Base-by-base conservation (phyloP, 92 coral and sea anemone species). In the Porites divaricata region DNA sequence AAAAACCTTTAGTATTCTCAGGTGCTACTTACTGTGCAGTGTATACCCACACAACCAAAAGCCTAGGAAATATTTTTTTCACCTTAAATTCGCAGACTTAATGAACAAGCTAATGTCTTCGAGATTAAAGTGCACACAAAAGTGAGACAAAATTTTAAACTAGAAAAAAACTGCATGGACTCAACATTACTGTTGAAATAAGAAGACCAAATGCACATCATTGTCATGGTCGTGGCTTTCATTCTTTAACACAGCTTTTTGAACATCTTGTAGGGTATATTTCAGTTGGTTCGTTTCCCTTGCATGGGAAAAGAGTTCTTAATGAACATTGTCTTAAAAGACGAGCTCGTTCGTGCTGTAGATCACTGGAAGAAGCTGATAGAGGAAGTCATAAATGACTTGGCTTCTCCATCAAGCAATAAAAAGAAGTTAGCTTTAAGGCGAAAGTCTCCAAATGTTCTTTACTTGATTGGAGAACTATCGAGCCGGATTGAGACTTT, bases 391-490 rank as follows among this genome's bases (percentile, higher is more conserved):
- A 41, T 90, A 51, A 64, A 66, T 2, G 49, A 62, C 69, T 72
- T 86, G 41, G 63, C 76, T 1, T 77, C 76, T 72, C 91, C 93
- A 4, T 35, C 49, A 83, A 64, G 12, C 21, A 74, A 22, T 67
- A 78, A 87, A 76, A 79, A 72, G 65, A 81, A 57, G 45, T 21
- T 58, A 10, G 59, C n/a, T 41, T 54, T 49, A 14, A 70, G n/a
- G 59, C 85, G 71, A 56, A 90, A 91, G 74, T 87, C 97, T 8
- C 97, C 97, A 17, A 86, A 85, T 52, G 95, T 89, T 2, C 83
- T 93, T 53, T 93, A 93, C 67, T 85, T 93, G 68, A 88, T 93
- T 56, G 93, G 95, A 1, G 95, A 93, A 71, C 78, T 90, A 17
- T 88, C 91, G 54, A 84, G 89, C 59, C 83, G 90, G 23, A 87